Percentiles rank a stretch among this genome's conserved stretches.
Evolutionary conservation across 2,888 invertebrate genomes (phyloP).

Genomic region (Malacosoma neustria): DNA sequence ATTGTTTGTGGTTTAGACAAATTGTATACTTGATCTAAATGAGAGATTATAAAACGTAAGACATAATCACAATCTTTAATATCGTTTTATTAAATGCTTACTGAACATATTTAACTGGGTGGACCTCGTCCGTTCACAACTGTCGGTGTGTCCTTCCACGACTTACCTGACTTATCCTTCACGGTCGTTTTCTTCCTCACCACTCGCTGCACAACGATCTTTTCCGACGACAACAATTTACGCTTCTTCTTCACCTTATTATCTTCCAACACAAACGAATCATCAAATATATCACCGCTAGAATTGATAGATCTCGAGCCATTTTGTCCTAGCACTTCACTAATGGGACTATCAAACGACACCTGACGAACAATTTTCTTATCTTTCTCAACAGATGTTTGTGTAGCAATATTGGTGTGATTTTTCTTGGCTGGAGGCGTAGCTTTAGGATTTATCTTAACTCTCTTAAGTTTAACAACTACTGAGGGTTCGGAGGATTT

Average conservation of each 20-base stretch:
- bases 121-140: slow-evolving; percentile 53
- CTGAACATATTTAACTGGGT: slow-evolving; percentile 27
- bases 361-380: slow-evolving; percentile 44
- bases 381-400: slow-evolving; percentile 44
- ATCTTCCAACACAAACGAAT: slow-evolving; percentile 48
- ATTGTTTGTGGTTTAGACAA: no score
- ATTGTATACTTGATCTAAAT: no score
- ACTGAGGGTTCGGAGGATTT: slow-evolving; percentile 45
- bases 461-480: slow-evolving; percentile 44
- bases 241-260: slow-evolving; percentile 47
- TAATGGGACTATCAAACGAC: slow-evolving; percentile 53
- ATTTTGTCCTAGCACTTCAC: slow-evolving; percentile 38
- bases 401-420: slow-evolving; percentile 52
- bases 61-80: no score
- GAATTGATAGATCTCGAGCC: slow-evolving; percentile 31
- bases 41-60: no score
- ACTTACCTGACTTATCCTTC: slow-evolving; percentile 39
- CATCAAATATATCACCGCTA: slow-evolving; percentile 62
- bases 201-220: slow-evolving; percentile 44
- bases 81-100: no score
- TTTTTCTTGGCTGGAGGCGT: slow-evolving; percentile 58
- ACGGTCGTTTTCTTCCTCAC: slow-evolving; percentile 45
- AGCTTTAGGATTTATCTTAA: slow-evolving; percentile 40
- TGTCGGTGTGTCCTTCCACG: slow-evolving; percentile 50
- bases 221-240: slow-evolving; percentile 42